Evolutionary conservation across 2,888 invertebrate species (phyloP).

Genomic region (Quadroppia sp.): DNA sequence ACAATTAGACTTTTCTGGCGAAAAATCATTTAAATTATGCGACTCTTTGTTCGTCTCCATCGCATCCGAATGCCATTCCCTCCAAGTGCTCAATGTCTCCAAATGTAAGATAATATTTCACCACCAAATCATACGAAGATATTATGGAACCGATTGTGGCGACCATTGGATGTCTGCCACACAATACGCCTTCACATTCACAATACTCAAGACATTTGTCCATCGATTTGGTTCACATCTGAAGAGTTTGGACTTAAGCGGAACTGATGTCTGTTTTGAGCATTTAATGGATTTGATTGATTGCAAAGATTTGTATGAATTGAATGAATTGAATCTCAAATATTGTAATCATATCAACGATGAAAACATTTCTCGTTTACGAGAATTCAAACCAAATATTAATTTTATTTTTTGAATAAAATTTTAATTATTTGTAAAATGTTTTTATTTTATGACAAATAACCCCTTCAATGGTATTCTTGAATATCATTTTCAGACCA

Average conservation of each 20-base stretch:
- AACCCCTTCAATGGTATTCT: no score
- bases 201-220: constrained; percentile 1
- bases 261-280: not conserved
- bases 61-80: not conserved
- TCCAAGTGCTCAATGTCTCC: constrained; percentile 7
- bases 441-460: not conserved
- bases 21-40: constrained; percentile 18
- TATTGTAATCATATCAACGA: not conserved
- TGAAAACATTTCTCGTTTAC: not conserved
- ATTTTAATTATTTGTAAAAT: no score
- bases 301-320: not conserved
- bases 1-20: constrained; percentile 7
- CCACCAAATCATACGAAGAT: constrained; percentile 1
- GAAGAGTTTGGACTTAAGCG: constrained; percentile 3
- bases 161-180: constrained; percentile 7
- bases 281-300: constrained; percentile 19
- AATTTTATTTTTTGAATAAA: constrained; percentile 8
- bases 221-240: constrained; percentile 20
- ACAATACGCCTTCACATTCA: constrained; percentile 26
- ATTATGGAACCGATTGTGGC: constrained; percentile 16
- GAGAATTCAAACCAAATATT: not conserved
- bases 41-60: constrained; percentile 28
- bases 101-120: constrained; percentile 4
- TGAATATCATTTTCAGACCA: no score
- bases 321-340: not conserved